phyloP scores from a whole-genome alignment of 2,888 invertebrate genomes.

The Lordiphosa fenestrarum region DNA sequence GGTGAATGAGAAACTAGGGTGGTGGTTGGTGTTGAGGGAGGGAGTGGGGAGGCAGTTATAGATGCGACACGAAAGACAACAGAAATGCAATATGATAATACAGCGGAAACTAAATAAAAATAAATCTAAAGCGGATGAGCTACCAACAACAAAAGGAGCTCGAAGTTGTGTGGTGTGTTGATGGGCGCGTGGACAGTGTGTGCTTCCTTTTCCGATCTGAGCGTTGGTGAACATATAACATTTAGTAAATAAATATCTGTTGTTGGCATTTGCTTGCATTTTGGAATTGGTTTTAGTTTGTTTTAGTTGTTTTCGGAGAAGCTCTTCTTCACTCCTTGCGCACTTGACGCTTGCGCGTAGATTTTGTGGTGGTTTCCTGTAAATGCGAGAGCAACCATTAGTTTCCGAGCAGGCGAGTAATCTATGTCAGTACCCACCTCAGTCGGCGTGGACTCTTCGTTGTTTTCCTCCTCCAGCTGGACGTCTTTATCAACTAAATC shows the following conservation, averaged over 20 bases:
- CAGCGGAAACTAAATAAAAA: slow-evolving; percentile 32
- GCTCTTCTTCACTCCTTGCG: slow-evolving; percentile 72
- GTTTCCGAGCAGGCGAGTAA: neutral
- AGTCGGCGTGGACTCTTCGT: slow-evolving; percentile 68
- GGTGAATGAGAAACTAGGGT: slow-evolving; percentile 15
- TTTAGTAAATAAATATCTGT: slow-evolving; percentile 10
- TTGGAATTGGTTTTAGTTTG: slow-evolving; percentile 33
- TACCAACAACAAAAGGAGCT: slow-evolving; percentile 33
- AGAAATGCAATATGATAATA: slow-evolving; percentile 56
- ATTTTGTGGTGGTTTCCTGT: slow-evolving; percentile 65
- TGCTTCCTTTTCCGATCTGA: slow-evolving; percentile 6
- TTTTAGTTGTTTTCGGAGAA: slow-evolving; percentile 13
- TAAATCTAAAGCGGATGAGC: slow-evolving; percentile 13
- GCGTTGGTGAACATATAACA: slow-evolving; percentile 15
- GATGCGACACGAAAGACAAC: slow-evolving; percentile 23
- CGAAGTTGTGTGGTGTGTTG: slow-evolving; percentile 15
- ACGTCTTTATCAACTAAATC: slow-evolving; percentile 78
- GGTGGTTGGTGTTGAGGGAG: neutral
- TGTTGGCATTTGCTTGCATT: slow-evolving; percentile 22
- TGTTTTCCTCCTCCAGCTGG: slow-evolving; percentile 46
- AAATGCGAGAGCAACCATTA: neutral
- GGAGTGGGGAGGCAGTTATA: neutral
- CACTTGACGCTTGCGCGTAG: slow-evolving; percentile 76
- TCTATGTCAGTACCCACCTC: slow-evolving; percentile 46
- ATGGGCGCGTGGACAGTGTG: slow-evolving; percentile 16